phyloP scores from a whole-genome alignment of 2,113 vertebrate species.

The Urocolius indicus region DNA sequence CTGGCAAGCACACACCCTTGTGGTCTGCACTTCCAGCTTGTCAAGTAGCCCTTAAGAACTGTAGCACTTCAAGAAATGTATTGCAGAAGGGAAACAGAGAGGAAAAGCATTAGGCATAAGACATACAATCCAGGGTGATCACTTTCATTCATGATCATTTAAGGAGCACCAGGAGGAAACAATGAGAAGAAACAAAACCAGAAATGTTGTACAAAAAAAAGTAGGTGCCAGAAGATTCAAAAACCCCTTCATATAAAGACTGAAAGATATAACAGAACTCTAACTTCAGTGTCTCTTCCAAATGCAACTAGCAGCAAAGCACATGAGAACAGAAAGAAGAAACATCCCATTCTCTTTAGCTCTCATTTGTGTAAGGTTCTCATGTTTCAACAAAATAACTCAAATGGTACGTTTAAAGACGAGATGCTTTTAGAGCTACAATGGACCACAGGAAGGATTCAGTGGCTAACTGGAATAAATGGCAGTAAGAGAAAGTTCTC shows the following conservation, averaged over 20 bases:
- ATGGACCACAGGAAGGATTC: background rate
- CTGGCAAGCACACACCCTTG: background rate
- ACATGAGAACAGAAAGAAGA: background rate
- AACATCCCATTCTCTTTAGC: background rate
- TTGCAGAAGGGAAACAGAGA: background rate
- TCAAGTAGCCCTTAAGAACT: background rate
- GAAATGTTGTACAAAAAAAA: background rate
- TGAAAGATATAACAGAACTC: background rate
- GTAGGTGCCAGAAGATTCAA: background rate
- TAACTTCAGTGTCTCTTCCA: background rate
- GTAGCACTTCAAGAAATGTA: background rate
- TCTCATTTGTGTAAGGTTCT: background rate
- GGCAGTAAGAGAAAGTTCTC: background rate
- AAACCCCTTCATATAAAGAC: background rate
- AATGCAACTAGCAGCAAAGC: background rate
- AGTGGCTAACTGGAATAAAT: background rate
- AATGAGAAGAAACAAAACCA: background rate
- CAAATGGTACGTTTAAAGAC: background rate
- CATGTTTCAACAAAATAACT: background rate
- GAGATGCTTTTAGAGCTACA: background rate
- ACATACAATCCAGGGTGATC: background rate
- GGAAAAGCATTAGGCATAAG: background rate
- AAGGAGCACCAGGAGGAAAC: background rate
- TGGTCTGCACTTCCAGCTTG: background rate
- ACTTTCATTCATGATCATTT: background rate